Percentiles rank a stretch among this genome's conserved stretches.
phyloP scores from a whole-genome alignment of 1,140 invertebrate species.

The Samia ricini region DNA sequence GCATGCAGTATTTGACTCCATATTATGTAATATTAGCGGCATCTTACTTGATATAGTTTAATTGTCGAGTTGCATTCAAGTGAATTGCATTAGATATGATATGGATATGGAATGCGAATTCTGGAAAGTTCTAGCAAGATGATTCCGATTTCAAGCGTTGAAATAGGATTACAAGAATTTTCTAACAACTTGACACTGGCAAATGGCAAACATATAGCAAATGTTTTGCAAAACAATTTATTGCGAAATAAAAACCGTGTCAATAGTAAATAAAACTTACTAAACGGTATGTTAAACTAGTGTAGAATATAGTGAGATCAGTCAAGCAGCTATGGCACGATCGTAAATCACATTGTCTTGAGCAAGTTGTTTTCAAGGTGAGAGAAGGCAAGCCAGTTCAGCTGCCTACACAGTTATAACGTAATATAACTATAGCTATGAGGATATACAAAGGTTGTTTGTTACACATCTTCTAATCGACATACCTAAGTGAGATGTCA shows the following conservation, averaged over 20 bases:
- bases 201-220: neutral
- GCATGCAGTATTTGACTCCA: no score
- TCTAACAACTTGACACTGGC: no score
- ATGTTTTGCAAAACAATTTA: neutral
- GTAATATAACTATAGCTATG: neutral
- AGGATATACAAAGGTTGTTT: neutral
- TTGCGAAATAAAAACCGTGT: neutral
- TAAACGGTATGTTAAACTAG: conserved; percentile 1
- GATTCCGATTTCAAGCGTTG: no score
- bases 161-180: no score
- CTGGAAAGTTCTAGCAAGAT: no score
- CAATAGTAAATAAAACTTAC: neutral
- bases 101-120: no score
- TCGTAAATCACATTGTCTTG: conserved; percentile 26
- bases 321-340: neutral
- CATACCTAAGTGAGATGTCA: neutral
- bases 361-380: conserved; percentile 23
- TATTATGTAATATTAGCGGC: no score
- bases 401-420: conserved; percentile 4
- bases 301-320: neutral
- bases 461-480: neutral
- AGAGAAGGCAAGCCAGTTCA: conserved; percentile 16
- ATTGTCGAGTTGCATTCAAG: no score
- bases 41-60: no score
- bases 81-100: no score